Base-by-base conservation (phyloP, 2,888 invertebrate species). In the Cetonia aurata region DNA sequence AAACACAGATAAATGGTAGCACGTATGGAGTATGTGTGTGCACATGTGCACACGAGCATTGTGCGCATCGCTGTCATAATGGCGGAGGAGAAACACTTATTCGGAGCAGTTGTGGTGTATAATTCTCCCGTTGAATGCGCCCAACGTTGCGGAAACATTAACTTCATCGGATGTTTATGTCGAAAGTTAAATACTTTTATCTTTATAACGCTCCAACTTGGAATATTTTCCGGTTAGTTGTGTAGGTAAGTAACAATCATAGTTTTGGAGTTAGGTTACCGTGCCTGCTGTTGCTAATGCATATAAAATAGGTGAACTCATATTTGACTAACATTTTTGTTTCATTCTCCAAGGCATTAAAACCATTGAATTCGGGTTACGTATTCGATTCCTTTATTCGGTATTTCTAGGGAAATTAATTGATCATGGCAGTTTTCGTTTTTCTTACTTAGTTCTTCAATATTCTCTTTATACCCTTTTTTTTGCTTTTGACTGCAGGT, bases 131-230 rank as follows among this genome's bases (percentile, higher is more conserved):
- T 50, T 50, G 62, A 65, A 50, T 48, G 33, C 44, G 67, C 48
- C 19, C 50, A 50, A 37, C 50, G 50, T 65, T 65, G 17, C 50
- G 50, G 62, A 65, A 65, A 65, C 62, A 50, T 50, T 50, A 56
- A n/a, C 67, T 68, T 10, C 67, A 50, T 57, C 50, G 48, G 33
- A 56, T 68, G 37, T 68, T 68, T 68, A 68, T 50, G 67, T 56
- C 42, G 31, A 50, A 68, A 68, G 67, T 57, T 68, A 68, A 68
- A 68, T 57, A 68, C 42, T 53, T 57, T 68, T 68, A 68, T 68
- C 56, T 68, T 33, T 68, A 68, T 37, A 37, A 50, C 67, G 41
- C 19, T 41, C 41, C 42, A 66, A 66, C 6, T 25, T 52, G 37
- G 48, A 53, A 66, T 66, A 65, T 50, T 50, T 65, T 65, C 50